Evolutionary conservation across 2,113 vertebrate species (phyloP), one percentile per base, ranked within the genome.

Genomic region (Ceuthmochares aereus): DNA sequence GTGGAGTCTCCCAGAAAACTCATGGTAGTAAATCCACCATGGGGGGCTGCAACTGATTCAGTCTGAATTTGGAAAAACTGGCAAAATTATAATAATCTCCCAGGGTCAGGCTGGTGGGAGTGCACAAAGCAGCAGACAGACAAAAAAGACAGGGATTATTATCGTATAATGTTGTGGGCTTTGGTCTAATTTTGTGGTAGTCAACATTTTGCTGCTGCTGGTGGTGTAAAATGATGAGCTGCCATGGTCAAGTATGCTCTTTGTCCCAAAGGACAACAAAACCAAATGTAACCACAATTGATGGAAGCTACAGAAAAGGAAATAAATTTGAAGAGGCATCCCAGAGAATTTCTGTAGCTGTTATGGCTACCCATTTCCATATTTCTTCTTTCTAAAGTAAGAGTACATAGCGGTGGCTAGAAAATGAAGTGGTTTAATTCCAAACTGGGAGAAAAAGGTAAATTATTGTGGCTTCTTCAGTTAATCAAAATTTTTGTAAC

Each of bases 11-110:
- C 37, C 25, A 0, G 22, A 94, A 91, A 84, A 60, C 21, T 63
- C 52, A 30, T 2, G 1, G 37, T 13, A 37, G 69, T 26, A 59
- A 87, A 60, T 14, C 10, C 1, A 3, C 43, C 1, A 0, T 8
- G 27, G 10, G 30, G 5, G 26, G 23, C 20, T 68, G 18, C 49
- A 86, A 83, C 3, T 0, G 4, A 19, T 43, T 51, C 1, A 0
- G 55, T 63, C 42, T 47, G 34, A 70, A 72, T 89, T 74, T 32
- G 60, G 56, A 92, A 83, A 70, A 15, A 29, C 15, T 47, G 52
- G 36, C 10, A 75, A 89, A 87, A 45, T 42, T 10, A 10, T 10
- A 56, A 54, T 21, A 18, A 69, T 43, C 19, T 84, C 21, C 19
- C 13, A 45, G 30, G 52, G 47, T 36, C 62, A 64, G 56, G 68